phyloP scores from a whole-genome alignment of 1,140 invertebrate species.

The Augochlora pura region DNA sequence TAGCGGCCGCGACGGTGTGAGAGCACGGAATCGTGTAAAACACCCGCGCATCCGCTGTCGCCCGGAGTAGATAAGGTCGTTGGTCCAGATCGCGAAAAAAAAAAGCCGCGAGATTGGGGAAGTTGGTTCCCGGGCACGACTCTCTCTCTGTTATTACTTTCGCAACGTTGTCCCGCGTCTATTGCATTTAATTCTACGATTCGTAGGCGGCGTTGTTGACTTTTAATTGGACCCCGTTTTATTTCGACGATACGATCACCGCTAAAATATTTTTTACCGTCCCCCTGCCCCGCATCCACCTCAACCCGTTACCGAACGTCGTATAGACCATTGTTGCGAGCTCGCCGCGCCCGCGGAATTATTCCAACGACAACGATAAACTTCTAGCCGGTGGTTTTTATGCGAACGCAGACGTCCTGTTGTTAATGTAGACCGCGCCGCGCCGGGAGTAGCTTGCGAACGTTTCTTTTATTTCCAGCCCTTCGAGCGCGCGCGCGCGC shows the following conservation, averaged over 20 bases:
- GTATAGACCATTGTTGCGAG: neutral
- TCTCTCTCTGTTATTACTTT: conserved; percentile 18
- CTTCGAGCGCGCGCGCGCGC: too few relatives aligned
- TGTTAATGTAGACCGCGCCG: too few relatives aligned
- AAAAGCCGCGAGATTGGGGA: neutral
- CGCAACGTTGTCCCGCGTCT: neutral
- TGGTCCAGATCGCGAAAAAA: conserved; percentile 24
- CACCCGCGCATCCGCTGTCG: conserved; percentile 7
- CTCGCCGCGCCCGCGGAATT: too few relatives aligned
- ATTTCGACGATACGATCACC: neutral
- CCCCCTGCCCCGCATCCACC: too few relatives aligned
- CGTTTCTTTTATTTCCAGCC: too few relatives aligned
- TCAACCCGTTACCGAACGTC: neutral
- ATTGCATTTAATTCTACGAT: conserved; percentile 18
- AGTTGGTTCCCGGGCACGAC: neutral
- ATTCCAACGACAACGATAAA: too few relatives aligned
- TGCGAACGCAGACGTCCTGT: too few relatives aligned
- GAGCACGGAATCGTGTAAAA: conserved; percentile 4
- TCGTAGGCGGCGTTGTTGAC: neutral
- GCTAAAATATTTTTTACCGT: neutral
- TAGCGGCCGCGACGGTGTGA: neutral
- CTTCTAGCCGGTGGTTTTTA: too few relatives aligned
- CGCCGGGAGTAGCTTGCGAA: too few relatives aligned
- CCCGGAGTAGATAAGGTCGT: conserved; percentile 5
- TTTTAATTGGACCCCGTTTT: neutral